phyloP scores from a whole-genome alignment of 2,888 invertebrate species.

The Troides helena region DNA sequence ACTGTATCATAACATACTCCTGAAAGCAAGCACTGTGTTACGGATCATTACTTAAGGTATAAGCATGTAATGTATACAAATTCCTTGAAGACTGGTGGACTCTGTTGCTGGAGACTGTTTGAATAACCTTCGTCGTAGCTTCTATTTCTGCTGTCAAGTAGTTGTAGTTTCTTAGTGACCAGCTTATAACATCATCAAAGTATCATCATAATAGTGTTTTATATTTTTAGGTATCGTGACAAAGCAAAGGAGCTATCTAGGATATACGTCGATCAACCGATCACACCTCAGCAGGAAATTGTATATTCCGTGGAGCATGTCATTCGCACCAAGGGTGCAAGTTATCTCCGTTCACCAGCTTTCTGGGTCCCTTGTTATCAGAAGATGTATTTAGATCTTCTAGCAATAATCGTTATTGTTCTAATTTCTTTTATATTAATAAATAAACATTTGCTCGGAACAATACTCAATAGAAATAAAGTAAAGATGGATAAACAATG shows the following conservation, averaged over 20 bases:
- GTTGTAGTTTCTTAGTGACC: too few relatives aligned
- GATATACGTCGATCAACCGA: conserved; percentile 47
- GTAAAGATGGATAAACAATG: not conserved
- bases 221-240: conserved; percentile 41
- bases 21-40: too few relatives aligned
- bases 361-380: conserved; percentile 48
- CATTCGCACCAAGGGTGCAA: conserved; percentile 45
- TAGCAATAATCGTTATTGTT: conserved; percentile 24
- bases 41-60: too few relatives aligned
- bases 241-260: conserved; percentile 44
- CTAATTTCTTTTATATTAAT: conserved; percentile 13
- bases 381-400: conserved; percentile 48
- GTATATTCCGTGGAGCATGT: conserved; percentile 53
- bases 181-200: too few relatives aligned
- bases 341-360: conserved; percentile 48
- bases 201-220: too few relatives aligned
- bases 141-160: too few relatives aligned
- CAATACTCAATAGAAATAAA: not conserved
- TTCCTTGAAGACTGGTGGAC: too few relatives aligned
- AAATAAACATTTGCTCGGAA: not conserved
- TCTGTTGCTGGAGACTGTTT: too few relatives aligned
- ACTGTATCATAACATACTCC: too few relatives aligned
- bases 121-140: too few relatives aligned
- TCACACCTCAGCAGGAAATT: conserved; percentile 44
- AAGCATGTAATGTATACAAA: too few relatives aligned